Percentiles rank a stretch among this genome's conserved stretches.
Conservation (phyloP, 2,113 vertebrate species). For the Diadophis punctatus region DNA sequence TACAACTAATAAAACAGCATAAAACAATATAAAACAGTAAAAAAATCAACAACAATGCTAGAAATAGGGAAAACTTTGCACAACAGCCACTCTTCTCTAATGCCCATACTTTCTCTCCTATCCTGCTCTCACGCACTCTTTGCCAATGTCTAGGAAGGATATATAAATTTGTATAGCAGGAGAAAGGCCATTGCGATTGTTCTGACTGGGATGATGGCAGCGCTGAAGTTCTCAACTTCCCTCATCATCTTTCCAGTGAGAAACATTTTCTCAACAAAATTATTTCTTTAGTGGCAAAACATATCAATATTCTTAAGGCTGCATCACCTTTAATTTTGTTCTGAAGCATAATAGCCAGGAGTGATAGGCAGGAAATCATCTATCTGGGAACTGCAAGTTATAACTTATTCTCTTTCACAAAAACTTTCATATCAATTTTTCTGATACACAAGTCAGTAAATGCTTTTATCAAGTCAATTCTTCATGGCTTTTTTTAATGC, state of each 20-base stretch:
- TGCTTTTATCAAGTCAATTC: not conserved
- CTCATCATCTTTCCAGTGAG: not conserved
- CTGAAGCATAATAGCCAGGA: not conserved
- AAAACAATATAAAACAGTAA: not conserved
- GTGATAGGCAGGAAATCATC: not conserved
- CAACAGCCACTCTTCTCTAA: not conserved
- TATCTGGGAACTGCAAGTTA: not conserved
- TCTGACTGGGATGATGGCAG: not conserved
- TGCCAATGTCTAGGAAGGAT: not conserved
- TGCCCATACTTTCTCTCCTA: not conserved
- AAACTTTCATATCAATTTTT: not conserved
- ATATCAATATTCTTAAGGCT: not conserved
- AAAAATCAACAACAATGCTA: not conserved
- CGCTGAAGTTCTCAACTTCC: not conserved
- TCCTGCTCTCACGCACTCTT: not conserved
- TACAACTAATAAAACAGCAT: not conserved
- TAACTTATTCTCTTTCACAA: not conserved
- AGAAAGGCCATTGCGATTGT: not conserved
- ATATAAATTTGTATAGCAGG: not conserved
- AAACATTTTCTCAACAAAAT: not conserved
- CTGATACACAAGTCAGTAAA: not conserved
- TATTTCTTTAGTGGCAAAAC: not conserved
- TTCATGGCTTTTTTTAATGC: not conserved
- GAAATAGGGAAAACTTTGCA: not conserved
- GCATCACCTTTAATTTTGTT: not conserved